A percentile compares a stretch with the other conserved stretches of the same genome.
Conservation (phyloP, 2,113 vertebrate species). For the Pantherophis guttatus region DNA sequence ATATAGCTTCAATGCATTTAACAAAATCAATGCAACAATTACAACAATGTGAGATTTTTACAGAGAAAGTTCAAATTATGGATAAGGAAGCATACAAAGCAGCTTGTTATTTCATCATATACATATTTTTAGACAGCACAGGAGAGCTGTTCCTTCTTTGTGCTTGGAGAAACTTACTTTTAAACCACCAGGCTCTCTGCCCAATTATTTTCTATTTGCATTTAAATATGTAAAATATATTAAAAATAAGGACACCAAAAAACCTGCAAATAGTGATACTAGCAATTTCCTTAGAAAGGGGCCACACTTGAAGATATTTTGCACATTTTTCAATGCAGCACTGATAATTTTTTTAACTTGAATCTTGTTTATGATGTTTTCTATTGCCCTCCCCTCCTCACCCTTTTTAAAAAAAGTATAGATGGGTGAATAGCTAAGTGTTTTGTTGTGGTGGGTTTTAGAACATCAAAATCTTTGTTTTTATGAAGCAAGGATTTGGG, state of each 20-base stretch:
- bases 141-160: background rate
- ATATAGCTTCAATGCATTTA: slow-evolving; percentile 15
- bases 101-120: rapidly evolving
- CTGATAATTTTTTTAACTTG: background rate
- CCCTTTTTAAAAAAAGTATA: background rate
- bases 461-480: background rate
- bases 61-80: background rate
- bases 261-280: background rate
- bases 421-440: background rate
- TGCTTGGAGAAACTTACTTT: background rate
- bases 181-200: background rate
- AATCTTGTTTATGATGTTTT: background rate
- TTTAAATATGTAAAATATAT: background rate
- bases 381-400: background rate
- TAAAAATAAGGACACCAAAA: background rate
- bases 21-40: background rate
- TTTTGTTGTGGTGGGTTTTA: background rate
- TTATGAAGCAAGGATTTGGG: background rate
- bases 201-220: background rate
- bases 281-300: background rate
- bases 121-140: background rate
- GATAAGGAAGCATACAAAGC: background rate
- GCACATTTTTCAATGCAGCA: background rate
- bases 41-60: background rate
- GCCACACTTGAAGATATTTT: background rate